Evolutionary conservation across 2,888 invertebrate species (phyloP), one percentile per base, ranked within the genome.

Genomic region (Drosophila trichaetosa): DNA sequence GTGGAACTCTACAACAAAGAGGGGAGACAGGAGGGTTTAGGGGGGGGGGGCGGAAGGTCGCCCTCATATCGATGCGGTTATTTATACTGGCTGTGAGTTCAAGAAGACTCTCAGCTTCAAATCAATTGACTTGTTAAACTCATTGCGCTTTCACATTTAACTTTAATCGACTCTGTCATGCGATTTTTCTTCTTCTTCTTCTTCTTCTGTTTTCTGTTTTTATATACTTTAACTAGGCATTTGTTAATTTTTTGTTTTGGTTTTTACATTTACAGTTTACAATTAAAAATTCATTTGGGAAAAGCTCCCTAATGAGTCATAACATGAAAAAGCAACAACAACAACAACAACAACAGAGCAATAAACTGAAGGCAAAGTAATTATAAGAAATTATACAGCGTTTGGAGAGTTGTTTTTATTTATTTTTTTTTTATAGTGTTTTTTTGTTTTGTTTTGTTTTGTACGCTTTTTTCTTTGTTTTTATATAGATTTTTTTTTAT

Each of bases 211-310:
- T 31, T 56, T 4, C 36, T 48, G 31, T 33, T 33, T 21, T 33
- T 38, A 8, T 33, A 10, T 21, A 33, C 38, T 31, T 46, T n/a
- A 62, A 52, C 21, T 62, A 5, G 31, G 63, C 21, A 46, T 46
- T 46, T 34, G 10, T 40, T 31, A 10, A 11, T 51, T 38, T 33
- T 58, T 38, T 52, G 7, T 48, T 52, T 31, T 31, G 18, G 24
- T 42, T 33, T 51, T 4, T 10, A 51, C 49, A 33, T n/a, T 60
- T 42, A 36, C 56, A 72, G 27, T n/a, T 60, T 42, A 36, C 56
- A 72, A 79, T 83, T 83, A 71, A 76, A 80, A 70, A 42, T 58
- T 56, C 67, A 83, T 76, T 80, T 83, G 21, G 24, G 48, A 36
- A 38, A 49, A 48, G 36, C 54, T 48, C 27, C 53, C 29, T 36